A percentile compares a stretch with the other conserved stretches of the same genome.
phyloP scores from a whole-genome alignment of 2,797 vertebrate genomes.

The Neopelma chrysocephalum region DNA sequence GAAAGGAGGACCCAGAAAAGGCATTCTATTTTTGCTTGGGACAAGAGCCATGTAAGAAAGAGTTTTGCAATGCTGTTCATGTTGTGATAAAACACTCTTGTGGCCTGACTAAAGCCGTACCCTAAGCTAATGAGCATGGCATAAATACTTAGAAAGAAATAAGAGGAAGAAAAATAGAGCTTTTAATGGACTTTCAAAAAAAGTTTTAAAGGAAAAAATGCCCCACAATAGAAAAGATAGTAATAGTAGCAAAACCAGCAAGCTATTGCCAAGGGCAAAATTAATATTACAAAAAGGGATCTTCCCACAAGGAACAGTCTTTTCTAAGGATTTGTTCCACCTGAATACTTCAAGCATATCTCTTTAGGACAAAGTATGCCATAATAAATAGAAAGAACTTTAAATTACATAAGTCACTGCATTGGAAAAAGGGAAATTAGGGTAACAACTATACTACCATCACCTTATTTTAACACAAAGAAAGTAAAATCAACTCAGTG shows the following conservation, averaged over 20 bases:
- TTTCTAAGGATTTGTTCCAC: neutral
- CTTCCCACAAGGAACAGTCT: neutral
- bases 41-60: neutral
- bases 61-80: neutral
- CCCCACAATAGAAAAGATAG: neutral
- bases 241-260: neutral
- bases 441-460: neutral
- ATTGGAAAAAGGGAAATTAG: neutral
- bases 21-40: neutral
- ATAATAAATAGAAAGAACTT: neutral
- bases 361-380: neutral
- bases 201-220: neutral
- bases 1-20: neutral
- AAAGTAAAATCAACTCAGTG: neutral
- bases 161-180: neutral
- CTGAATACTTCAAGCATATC: neutral
- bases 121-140: neutral
- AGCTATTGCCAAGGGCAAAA: neutral
- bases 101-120: neutral
- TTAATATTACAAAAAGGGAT: neutral
- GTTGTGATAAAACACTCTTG: neutral
- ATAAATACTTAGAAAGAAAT: neutral
- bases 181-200: neutral
- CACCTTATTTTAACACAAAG: neutral
- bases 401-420: neutral